A percentile compares a stretch with the other conserved stretches of the same genome.
These are phyloP conservation scores for Spatulosminthurus flaviceps DNA, from an alignment of 2,888 invertebrate genomes.

Conservation along the genomic window DNA sequence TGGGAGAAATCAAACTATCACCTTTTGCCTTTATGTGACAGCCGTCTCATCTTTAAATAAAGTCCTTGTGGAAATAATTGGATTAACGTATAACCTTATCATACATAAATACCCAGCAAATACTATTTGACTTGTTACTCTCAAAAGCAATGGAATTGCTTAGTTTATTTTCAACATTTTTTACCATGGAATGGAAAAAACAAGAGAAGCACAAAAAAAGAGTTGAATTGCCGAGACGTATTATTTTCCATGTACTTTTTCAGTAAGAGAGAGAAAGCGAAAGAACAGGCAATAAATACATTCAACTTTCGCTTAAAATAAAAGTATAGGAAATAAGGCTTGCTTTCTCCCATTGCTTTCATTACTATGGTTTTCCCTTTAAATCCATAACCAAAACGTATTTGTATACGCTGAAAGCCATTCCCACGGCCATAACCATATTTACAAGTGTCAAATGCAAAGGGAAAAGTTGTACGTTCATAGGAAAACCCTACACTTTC, in stretches of 20 bases:
- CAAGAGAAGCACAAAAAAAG: no score
- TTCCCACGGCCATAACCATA: constrained; percentile 44
- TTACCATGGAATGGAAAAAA: background rate
- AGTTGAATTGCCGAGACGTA: no score
- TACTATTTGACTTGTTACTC: background rate
- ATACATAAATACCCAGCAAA: background rate
- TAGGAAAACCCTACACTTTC: background rate
- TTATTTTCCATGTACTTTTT: no score
- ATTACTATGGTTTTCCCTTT: background rate
- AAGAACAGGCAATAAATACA: background rate
- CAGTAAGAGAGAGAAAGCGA: no score
- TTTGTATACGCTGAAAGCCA: constrained; percentile 7
- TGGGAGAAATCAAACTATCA: no score
- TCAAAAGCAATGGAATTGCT: background rate
- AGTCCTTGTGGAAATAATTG: no score
- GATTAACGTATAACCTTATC: no score
- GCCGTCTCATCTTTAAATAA: no score
- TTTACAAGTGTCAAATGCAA: constrained; percentile 48
- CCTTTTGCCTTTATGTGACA: no score
- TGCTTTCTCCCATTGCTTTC: background rate
- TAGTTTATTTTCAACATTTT: no score
- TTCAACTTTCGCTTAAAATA: constrained; percentile 9
- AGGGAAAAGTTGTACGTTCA: constrained; percentile 14
- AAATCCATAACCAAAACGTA: background rate
- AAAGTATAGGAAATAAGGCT: background rate